Evolutionary conservation across 2,888 invertebrate species (phyloP), one percentile per base, ranked within the genome.

Genomic region (Gnatocerus cornutus): DNA sequence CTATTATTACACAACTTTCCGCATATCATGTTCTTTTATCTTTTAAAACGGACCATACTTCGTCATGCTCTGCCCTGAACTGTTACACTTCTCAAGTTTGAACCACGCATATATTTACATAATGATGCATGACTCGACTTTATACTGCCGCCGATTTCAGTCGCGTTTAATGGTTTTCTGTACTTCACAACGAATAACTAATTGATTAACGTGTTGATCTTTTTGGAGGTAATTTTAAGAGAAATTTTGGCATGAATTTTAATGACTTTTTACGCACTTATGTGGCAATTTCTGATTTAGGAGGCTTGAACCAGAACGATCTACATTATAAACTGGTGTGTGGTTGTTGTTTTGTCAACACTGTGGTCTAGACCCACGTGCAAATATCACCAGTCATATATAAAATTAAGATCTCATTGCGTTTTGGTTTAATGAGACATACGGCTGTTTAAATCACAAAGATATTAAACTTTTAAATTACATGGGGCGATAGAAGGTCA

Each of bases 31-130:
- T 43, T 66, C 66, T 66, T 66, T 66, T 66, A 66, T 66, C 66
- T 56, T 12, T 66, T 50, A 58, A 66, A 66, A 56, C 56, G 56
- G 65, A 39, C 56, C 56, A 56, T 43, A 65, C 48, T 65, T 56
- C 56, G 56, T 50, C 59, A 48, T 50, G 48, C 45, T 39, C 58
- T 58, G 58, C 58, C 66, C 66, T 48, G 50, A 66, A 66, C 66
- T 58, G 66, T 66, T 66, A 66, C 58, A 66, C 66, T 66, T 66
- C 63, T 70, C 46, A 52, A 69, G 63, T 62, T 66, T 71, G 72
- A 71, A 64, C 70, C 74, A 68, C 72, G 76, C 75, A 76, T 76
- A 75, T 72, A 76, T 76, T 76, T 76, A 72, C 76, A 76, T 76
- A 74, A 76, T 76, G 71, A 74, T 71, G 65, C 71, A 67, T 71